Evolutionary conservation across 2,797 vertebrate genomes (phyloP).

Genomic region (Paguma larvata): DNA sequence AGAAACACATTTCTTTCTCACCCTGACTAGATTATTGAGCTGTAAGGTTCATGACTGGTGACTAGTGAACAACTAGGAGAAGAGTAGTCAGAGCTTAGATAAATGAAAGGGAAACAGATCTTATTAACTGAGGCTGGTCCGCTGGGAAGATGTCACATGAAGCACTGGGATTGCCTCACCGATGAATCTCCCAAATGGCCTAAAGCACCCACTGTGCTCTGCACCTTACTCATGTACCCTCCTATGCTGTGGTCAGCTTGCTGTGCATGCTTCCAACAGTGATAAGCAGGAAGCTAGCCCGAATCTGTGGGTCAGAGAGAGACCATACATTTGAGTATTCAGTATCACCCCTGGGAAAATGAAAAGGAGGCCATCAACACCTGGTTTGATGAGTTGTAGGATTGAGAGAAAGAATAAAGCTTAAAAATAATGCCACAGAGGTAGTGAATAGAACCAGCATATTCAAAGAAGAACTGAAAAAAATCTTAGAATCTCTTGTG

Average conservation of each 20-base stretch:
- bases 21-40: too few species aligned
- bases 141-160: too few species aligned
- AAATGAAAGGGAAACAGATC: too few species aligned
- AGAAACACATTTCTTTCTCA: too few species aligned
- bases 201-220: too few species aligned
- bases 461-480: not conserved
- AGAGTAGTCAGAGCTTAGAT: too few species aligned
- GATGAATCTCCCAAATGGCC: too few species aligned
- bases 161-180: too few species aligned
- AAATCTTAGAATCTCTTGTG: not conserved
- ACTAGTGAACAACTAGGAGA: too few species aligned
- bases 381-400: not conserved
- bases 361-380: not conserved
- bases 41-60: too few species aligned
- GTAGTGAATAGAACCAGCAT: not conserved
- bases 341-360: not conserved
- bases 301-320: not conserved
- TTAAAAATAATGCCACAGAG: not conserved
- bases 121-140: too few species aligned
- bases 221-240: too few species aligned
- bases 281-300: not conserved
- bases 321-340: not conserved
- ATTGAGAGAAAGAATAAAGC: not conserved
- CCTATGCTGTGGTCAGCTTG: not conserved
- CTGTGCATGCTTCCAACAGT: not conserved